Percentiles rank a stretch among this genome's conserved stretches.
phyloP scores from a whole-genome alignment of 2,888 invertebrate species.

The Tortricodes alternella region DNA sequence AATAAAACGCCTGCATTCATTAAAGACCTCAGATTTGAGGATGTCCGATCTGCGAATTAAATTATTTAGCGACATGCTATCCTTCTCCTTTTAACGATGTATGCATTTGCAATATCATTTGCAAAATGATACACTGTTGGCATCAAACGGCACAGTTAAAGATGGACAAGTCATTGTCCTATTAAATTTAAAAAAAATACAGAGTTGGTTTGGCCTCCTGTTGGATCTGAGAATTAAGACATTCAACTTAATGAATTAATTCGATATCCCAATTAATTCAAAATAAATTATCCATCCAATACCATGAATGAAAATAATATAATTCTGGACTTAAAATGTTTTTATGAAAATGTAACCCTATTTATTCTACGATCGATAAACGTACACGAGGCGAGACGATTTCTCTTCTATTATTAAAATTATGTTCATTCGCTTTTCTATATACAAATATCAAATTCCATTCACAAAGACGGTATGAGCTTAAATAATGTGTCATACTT shows the following conservation, averaged over 20 bases:
- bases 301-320: background rate
- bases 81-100: too few species aligned
- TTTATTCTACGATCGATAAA: background rate
- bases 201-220: background rate
- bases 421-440: background rate
- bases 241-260: background rate
- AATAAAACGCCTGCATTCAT: too few species aligned
- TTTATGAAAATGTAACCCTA: background rate
- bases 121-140: too few species aligned
- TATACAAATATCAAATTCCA: background rate
- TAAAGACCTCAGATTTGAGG: too few species aligned
- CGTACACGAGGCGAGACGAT: slow-evolving; percentile 1
- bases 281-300: background rate
- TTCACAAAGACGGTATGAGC: background rate
- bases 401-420: background rate
- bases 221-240: background rate
- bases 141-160: too few species aligned
- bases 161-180: too few species aligned
- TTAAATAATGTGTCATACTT: background rate
- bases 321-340: background rate
- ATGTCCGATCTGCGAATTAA: background rate
- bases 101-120: too few species aligned
- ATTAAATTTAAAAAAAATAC: background rate
- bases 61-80: too few species aligned
- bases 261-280: background rate